A percentile compares a stretch with the other conserved stretches of the same genome.
Evolutionary conservation across 1,140 invertebrate species (phyloP).

Genomic region (Chrysopa pallens): DNA sequence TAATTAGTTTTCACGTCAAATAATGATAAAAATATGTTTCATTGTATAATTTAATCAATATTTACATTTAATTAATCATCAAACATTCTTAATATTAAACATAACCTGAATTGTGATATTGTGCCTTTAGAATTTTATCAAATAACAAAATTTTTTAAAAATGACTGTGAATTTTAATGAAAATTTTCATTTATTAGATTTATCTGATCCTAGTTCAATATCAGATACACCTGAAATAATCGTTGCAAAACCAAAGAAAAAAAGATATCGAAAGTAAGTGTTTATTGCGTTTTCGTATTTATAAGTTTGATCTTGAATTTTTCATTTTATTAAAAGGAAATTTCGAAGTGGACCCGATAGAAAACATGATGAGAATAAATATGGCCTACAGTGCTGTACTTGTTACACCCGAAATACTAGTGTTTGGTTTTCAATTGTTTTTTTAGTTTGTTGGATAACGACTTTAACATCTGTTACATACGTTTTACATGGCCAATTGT

Average conservation of each 20-base stretch:
- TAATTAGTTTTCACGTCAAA: no score
- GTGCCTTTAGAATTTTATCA: no score
- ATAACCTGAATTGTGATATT: no score
- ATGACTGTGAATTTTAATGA: slow-evolving; percentile 1
- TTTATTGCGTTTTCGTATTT: background rate
- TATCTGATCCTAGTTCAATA: slow-evolving; percentile 8
- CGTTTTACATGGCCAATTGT: slow-evolving; percentile 9
- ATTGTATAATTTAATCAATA: no score
- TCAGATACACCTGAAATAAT: slow-evolving; percentile 9
- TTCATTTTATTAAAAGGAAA: background rate
- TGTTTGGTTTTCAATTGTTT: slow-evolving; percentile 4
- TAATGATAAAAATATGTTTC: no score
- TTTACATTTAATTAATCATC: no score
- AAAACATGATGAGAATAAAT: background rate
- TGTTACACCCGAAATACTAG: slow-evolving; percentile 5
- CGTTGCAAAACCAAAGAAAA: slow-evolving; percentile 10
- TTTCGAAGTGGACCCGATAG: background rate
- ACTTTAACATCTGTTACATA: slow-evolving; percentile 10
- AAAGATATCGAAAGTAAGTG: slow-evolving; percentile 6
- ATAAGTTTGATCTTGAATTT: background rate
- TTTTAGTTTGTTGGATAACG: slow-evolving; percentile 11
- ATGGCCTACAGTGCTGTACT: background rate
- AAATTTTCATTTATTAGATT: slow-evolving; percentile 9
- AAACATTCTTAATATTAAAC: no score
- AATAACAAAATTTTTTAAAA: no score